Evolutionary conservation across 92 coral and sea anemone species (phyloP).

Genomic region (Meandrina meandrites): DNA sequence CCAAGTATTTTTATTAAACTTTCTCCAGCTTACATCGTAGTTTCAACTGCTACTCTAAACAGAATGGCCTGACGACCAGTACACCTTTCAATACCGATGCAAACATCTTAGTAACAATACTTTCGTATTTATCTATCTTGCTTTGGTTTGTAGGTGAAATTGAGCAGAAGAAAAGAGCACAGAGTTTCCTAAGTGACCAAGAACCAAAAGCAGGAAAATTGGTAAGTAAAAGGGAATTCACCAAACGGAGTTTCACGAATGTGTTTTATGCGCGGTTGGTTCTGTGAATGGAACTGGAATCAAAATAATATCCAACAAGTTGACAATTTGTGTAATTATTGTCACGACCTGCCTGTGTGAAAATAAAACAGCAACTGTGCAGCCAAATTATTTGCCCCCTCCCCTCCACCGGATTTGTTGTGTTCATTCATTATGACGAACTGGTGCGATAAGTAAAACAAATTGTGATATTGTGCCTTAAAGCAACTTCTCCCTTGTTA

Average conservation of each 20-base stretch:
- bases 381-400: neutral
- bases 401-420: neutral
- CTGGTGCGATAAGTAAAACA: no score
- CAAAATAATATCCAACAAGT: neutral
- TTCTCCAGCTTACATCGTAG: no score
- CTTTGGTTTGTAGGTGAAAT: conserved; percentile 68
- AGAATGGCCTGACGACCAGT: no score
- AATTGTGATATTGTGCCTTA: no score
- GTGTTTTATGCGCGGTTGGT: neutral
- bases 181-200: conserved; percentile 70
- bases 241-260: neutral
- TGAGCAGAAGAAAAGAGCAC: conserved; percentile 82
- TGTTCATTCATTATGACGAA: no score
- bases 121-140: neutral
- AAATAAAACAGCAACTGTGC: neutral
- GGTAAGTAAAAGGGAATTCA: conserved; percentile 41
- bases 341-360: no score
- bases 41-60: no score
- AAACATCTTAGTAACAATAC: no score
- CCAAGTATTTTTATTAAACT: no score
- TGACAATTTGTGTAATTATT: no score
- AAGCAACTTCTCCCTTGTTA: neutral
- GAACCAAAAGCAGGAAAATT: conserved; percentile 96
- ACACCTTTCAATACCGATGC: no score
- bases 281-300: neutral